Conservation (phyloP, 2,888 invertebrate species). For the Sycophila texana region DNA sequence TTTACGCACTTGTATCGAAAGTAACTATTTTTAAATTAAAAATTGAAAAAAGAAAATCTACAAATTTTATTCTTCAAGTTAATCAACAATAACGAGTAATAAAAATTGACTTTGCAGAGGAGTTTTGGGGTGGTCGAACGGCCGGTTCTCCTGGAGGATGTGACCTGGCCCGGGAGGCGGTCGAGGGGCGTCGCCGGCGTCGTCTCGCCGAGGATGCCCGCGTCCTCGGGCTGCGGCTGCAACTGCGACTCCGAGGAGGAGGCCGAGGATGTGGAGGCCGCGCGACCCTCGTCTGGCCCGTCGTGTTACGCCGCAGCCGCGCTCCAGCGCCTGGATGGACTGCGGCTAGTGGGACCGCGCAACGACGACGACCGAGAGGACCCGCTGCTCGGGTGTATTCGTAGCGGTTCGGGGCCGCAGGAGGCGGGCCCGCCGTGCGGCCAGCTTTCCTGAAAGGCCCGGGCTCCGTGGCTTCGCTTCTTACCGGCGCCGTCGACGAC, state of each 20-base stretch:
- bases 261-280: constrained; percentile 74
- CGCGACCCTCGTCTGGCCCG: constrained; percentile 34
- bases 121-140: background rate
- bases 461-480: background rate
- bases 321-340: constrained; percentile 70
- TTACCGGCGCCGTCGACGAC: background rate
- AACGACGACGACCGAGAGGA: background rate
- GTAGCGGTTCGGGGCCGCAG: background rate
- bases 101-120: too few relatives aligned
- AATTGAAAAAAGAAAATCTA: too few relatives aligned
- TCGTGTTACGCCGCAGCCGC: constrained; percentile 39
- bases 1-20: too few relatives aligned
- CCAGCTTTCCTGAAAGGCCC: background rate
- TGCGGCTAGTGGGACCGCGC: constrained; percentile 65
- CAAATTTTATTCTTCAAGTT: too few relatives aligned
- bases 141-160: constrained; percentile 11
- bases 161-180: constrained; percentile 7
- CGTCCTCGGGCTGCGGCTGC: constrained; percentile 29
- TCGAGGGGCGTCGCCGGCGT: background rate
- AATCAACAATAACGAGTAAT: too few relatives aligned
- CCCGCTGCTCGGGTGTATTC: too few relatives aligned
- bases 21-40: too few relatives aligned
- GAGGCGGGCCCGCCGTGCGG: background rate
- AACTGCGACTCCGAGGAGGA: constrained; percentile 37
- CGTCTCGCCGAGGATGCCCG: constrained; percentile 41